Evolutionary conservation across 2,113 vertebrate genomes (phyloP), one percentile per base, ranked within the genome.

Genomic region (Protobothrops mucrosquamatus): DNA sequence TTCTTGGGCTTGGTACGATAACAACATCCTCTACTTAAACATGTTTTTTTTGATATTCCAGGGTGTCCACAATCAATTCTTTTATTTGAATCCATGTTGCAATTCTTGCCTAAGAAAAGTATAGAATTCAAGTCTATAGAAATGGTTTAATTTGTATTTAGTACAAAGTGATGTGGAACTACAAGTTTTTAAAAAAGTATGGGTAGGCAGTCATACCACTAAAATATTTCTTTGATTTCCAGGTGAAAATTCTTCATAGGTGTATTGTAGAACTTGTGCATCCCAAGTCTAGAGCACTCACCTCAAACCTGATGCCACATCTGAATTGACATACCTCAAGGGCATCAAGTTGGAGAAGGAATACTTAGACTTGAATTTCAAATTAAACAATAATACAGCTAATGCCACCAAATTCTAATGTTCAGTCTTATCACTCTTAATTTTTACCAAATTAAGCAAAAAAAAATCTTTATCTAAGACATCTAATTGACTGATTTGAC

Each of bases 1-100:
- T 18, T 14, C 11, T 0, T 9, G 14, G 22, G 10, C 4, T 7
- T 0, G 11, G 6, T 20, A 18, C 1, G 1, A 43, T 57, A 92
- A 89, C 92, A 92, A 24, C 92, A 92, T 0, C 15, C 3, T 81
- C 0, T 85, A 0, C 0, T 5, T 20, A 23, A 2, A 85, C 92
- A 92, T 3, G 0, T 0, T 1, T 0, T 0, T 57, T 5, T 14
- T 15, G 4, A 0, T n/a, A 92, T 92, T 24, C 87, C 87, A 29
- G 8, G 1, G 3, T 5, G 59, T 48, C 92, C 92, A 89, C 92
- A 92, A 0, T 89, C 54, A 0, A 0, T 12, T 92, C 92, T 89
- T 3, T 3, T 23, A 0, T 0, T 1, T 43, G 54, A 39, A 51
- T 39, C 2, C 34, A 92, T 39, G n/a, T 89, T 59, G 20, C 92